Percentiles rank a stretch among this genome's conserved stretches.
These are phyloP conservation scores for Standfussiana lucernea DNA, from an alignment of 2,888 invertebrate species.

Conservation along the genomic window DNA sequence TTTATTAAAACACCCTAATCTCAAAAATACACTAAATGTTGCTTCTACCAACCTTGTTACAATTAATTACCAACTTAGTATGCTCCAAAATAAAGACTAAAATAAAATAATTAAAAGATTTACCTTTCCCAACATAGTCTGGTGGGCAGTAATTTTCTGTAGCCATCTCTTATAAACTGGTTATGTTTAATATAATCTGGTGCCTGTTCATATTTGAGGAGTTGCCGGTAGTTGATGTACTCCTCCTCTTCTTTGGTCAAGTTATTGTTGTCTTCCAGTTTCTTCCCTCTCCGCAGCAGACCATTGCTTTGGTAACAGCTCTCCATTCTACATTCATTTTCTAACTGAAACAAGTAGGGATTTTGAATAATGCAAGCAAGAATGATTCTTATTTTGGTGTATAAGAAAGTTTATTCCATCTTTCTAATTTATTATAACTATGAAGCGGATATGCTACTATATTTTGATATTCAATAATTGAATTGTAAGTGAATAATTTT, in stretches of 20 bases:
- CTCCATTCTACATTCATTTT: conserved; percentile 79
- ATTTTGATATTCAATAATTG: background rate
- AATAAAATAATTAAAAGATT: conserved; percentile 35
- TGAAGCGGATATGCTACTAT: background rate
- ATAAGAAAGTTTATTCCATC: background rate
- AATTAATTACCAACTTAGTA: too few relatives aligned
- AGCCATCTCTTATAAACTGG: conserved; percentile 96
- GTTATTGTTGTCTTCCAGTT: conserved; percentile 88
- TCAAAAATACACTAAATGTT: background rate
- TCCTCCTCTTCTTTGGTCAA: conserved; percentile 87
- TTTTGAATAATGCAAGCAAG: background rate
- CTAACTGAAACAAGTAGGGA: conserved; percentile 73
- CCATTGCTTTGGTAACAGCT: conserved; percentile 75
- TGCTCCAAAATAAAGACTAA: too few relatives aligned
- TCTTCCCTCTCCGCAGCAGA: conserved; percentile 83
- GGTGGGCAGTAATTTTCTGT: conserved; percentile 95
- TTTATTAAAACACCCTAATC: too few relatives aligned
- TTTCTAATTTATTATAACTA: background rate
- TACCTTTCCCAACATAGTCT: conserved; percentile 97
- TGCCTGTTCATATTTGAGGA: conserved; percentile 91
- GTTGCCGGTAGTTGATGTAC: conserved; percentile 86
- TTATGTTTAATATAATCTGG: conserved; percentile 96
- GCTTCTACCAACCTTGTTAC: background rate
- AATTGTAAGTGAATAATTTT: background rate
- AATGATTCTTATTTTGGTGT: background rate